Percentiles rank a stretch among this genome's conserved stretches.
phyloP scores from a whole-genome alignment of 2,888 invertebrate species.

The Alentia gelatinosa region DNA sequence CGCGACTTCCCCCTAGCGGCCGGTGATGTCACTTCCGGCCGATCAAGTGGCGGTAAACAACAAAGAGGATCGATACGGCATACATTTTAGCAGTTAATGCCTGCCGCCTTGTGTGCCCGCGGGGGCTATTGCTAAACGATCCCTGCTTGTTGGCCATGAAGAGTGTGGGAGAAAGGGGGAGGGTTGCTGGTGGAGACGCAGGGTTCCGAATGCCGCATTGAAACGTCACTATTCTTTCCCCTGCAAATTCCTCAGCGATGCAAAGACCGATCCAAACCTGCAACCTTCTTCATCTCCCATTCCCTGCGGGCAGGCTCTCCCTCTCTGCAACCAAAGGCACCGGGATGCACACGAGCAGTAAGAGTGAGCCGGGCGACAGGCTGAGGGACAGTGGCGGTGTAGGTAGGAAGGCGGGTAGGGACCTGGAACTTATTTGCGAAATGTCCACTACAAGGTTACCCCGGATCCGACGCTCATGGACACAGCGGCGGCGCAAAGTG shows the following conservation, averaged over 20 bases:
- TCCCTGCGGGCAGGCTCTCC: too few relatives aligned
- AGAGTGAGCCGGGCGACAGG: too few relatives aligned
- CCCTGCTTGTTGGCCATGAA: neutral
- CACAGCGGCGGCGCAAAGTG: too few relatives aligned
- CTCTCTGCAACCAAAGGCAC: too few relatives aligned
- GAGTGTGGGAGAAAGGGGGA: neutral
- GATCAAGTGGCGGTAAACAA: slow-evolving; percentile 32
- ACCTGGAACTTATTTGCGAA: too few relatives aligned
- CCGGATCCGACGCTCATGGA: too few relatives aligned
- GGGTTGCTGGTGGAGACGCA: too few relatives aligned
- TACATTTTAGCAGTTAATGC: neutral
- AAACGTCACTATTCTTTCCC: neutral
- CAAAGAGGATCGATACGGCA: slow-evolving; percentile 8
- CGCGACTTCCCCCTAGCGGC: neutral
- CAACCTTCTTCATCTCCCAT: neutral
- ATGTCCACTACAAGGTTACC: too few relatives aligned
- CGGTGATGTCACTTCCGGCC: neutral
- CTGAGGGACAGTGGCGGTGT: too few relatives aligned
- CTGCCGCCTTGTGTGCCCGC: neutral
- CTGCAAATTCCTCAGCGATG: neutral
- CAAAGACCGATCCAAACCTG: neutral
- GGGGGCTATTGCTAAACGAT: neutral
- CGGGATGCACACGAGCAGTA: too few relatives aligned
- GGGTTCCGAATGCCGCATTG: neutral
- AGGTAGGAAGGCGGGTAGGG: too few relatives aligned